These are phyloP conservation scores for Champsocephalus gunnari DNA, from an alignment of 2,797 vertebrate species.

Conservation along the genomic window DNA sequence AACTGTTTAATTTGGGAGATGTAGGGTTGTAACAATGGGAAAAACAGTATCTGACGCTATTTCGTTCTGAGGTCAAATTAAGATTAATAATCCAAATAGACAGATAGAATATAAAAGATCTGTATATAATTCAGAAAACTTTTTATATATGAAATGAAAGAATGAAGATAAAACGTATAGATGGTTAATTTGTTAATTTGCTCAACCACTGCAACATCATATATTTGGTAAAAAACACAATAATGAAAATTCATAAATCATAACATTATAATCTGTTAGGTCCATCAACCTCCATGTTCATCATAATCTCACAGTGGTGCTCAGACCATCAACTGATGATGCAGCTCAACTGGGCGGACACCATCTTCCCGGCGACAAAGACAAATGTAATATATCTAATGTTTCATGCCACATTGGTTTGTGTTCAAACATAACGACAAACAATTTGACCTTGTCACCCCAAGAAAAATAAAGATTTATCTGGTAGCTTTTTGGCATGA, in stretches of 20 bases:
- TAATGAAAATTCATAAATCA: neutral
- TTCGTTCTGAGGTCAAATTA: neutral
- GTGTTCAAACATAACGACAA: conserved; percentile 11
- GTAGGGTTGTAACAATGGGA: neutral
- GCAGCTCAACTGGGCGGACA: conserved; percentile 64
- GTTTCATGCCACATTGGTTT: conserved; percentile 6
- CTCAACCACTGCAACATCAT: neutral
- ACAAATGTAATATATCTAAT: conserved; percentile 16
- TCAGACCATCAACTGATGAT: conserved; percentile 65
- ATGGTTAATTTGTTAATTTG: neutral
- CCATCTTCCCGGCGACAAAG: conserved; percentile 68
- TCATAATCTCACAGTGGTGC: conserved; percentile 31
- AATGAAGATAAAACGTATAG: neutral
- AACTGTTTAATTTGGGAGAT: neutral
- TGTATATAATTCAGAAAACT: neutral
- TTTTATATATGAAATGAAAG: neutral
- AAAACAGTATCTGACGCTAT: neutral
- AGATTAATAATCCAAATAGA: neutral
- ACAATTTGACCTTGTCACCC: neutral
- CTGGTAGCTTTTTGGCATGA: neutral
- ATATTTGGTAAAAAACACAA: neutral
- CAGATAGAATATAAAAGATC: neutral
- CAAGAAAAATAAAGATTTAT: neutral
- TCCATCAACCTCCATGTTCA: conserved; percentile 11
- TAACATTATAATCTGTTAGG: neutral